These are phyloP conservation scores for Diplazon laetatorius DNA, from an alignment of 2,888 invertebrate genomes.

Conservation along the genomic window DNA sequence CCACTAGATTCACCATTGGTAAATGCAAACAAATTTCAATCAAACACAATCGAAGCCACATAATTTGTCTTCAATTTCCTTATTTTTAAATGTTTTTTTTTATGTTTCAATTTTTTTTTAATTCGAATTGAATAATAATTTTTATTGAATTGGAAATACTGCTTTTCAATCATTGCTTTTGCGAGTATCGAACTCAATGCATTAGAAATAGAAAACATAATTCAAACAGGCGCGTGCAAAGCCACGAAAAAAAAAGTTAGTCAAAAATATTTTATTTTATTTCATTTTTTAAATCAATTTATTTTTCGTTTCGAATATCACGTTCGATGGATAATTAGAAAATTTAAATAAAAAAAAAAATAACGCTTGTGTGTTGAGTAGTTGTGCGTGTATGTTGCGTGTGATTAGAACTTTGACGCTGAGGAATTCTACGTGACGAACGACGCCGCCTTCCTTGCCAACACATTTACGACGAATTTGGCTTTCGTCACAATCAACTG, in stretches of 20 bases:
- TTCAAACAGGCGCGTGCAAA: too few relatives aligned
- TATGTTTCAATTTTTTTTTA: background rate
- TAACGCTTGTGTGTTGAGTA: conserved; percentile 50
- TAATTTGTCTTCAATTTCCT: background rate
- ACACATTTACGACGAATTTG: conserved; percentile 96
- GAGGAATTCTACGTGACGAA: conserved; percentile 98
- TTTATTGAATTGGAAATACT: too few relatives aligned
- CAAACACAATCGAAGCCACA: too few relatives aligned
- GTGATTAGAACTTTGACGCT: conserved; percentile 92
- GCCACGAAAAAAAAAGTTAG: too few relatives aligned
- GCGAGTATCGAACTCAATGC: too few relatives aligned
- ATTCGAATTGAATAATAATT: background rate
- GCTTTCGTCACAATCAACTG: conserved; percentile 98
- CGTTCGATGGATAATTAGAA: too few relatives aligned
- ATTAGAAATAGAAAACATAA: too few relatives aligned
- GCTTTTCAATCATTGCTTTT: too few relatives aligned
- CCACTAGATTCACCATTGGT: background rate
- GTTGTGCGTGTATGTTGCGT: conserved; percentile 78
- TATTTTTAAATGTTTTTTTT: background rate
- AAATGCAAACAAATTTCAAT: background rate
- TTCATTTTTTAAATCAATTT: too few relatives aligned
- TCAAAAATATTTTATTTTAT: too few relatives aligned
- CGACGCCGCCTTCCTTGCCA: conserved; percentile 96
- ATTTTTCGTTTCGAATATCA: too few relatives aligned
- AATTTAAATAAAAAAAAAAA: background rate